These are phyloP conservation scores for Phrixothrix hirtus DNA, from an alignment of 2,888 invertebrate genomes.

Conservation along the genomic window DNA sequence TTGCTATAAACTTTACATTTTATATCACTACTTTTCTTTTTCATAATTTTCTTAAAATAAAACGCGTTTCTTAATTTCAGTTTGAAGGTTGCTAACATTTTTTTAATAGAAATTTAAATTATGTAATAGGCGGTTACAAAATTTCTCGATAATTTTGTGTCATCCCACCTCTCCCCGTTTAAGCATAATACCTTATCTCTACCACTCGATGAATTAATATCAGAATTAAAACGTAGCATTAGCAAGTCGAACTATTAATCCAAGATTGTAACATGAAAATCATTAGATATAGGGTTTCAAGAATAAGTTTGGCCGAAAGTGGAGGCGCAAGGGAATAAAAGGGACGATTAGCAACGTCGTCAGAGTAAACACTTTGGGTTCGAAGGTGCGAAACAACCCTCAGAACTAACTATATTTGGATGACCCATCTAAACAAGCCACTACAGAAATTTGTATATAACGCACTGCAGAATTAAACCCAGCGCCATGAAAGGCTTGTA, in stretches of 20 bases:
- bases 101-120: neutral
- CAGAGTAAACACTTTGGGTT: constrained; percentile 24
- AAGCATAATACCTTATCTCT: no score
- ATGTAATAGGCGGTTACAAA: no score
- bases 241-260: constrained; percentile 18
- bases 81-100: neutral
- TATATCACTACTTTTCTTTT: no score
- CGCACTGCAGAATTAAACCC: constrained; percentile 19
- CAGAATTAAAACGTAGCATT: constrained; percentile 10
- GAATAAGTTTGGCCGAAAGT: constrained; percentile 19
- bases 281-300: constrained; percentile 11
- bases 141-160: no score
- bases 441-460: constrained; percentile 27
- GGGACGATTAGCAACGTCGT: constrained; percentile 27
- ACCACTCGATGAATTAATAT: no score
- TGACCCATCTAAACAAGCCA: constrained; percentile 26
- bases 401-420: constrained; percentile 22
- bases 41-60: no score
- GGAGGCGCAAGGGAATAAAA: constrained; percentile 17
- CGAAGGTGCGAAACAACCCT: constrained; percentile 26
- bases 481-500: constrained; percentile 7
- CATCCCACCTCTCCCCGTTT: no score
- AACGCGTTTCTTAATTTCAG: no score
- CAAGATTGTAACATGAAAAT: constrained; percentile 25
- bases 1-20: no score